A percentile compares a stretch with the other conserved stretches of the same genome.
Conservation (phyloP, 2,888 invertebrate genomes). For the Trimorus sp. region DNA sequence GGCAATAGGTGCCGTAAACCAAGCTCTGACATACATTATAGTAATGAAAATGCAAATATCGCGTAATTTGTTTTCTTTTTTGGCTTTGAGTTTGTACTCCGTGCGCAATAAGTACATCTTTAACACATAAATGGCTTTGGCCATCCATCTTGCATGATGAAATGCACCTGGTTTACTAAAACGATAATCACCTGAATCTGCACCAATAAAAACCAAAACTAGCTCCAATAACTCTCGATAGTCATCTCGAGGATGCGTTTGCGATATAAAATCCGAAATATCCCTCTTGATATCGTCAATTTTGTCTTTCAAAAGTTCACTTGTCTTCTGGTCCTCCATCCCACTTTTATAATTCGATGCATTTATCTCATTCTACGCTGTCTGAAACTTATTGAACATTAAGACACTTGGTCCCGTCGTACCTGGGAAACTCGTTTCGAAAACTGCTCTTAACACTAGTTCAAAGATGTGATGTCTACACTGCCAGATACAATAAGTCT, state of each 20-base stretch:
- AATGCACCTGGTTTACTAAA: slow-evolving; percentile 41
- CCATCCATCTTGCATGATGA: slow-evolving; percentile 71
- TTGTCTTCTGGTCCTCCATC: slow-evolving; percentile 32
- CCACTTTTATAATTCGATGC: slow-evolving; percentile 26
- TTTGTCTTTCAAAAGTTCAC: slow-evolving; percentile 38
- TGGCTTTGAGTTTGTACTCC: slow-evolving; percentile 8
- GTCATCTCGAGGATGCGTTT: slow-evolving; percentile 58
- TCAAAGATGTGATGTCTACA: slow-evolving; percentile 58
- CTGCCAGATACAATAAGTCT: slow-evolving; percentile 37
- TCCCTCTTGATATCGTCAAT: slow-evolving; percentile 26
- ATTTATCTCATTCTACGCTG: slow-evolving; percentile 30
- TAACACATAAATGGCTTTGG: slow-evolving; percentile 68
- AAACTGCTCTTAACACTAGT: slow-evolving; percentile 43
- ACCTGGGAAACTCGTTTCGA: slow-evolving; percentile 21
- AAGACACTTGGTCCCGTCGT: slow-evolving; percentile 38
- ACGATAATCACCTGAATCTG: slow-evolving; percentile 17
- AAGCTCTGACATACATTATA: slow-evolving; percentile 58
- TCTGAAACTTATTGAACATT: slow-evolving; percentile 41
- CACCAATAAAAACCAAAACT: slow-evolving; percentile 36
- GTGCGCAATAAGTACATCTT: slow-evolving; percentile 70
- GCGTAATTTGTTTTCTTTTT: slow-evolving; percentile 30
- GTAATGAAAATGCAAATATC: slow-evolving; percentile 67
- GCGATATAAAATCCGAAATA: slow-evolving; percentile 6
- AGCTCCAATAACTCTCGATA: slow-evolving; percentile 67
- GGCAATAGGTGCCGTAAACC: slow-evolving; percentile 51